Conservation (phyloP, 2,888 invertebrate genomes). For the Drosophila mettleri region DNA sequence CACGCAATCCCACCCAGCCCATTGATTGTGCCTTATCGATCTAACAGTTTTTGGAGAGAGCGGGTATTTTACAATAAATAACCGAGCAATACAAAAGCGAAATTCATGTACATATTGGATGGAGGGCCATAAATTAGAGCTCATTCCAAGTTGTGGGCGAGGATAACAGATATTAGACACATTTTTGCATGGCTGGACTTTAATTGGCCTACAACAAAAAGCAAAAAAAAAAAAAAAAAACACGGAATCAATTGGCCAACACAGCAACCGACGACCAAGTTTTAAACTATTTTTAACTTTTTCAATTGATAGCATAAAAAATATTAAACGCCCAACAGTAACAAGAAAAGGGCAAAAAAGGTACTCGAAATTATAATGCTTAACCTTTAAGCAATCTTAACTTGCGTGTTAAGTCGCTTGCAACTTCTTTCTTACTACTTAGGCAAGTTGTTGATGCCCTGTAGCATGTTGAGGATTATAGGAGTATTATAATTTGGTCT, state of each 20-base stretch:
- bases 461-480: slow-evolving; percentile 36
- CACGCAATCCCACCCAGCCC: background rate
- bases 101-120: slow-evolving; percentile 30
- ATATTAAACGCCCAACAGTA: slow-evolving; percentile 17
- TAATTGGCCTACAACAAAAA: slow-evolving; percentile 14
- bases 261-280: slow-evolving; percentile 33
- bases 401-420: slow-evolving; percentile 75
- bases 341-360: slow-evolving; percentile 41
- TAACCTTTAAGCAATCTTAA: slow-evolving; percentile 79
- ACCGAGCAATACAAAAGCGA: slow-evolving; percentile 46
- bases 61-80: slow-evolving; percentile 76
- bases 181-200: slow-evolving; percentile 58
- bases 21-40: slow-evolving; percentile 68
- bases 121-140: slow-evolving; percentile 59
- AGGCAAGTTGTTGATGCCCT: slow-evolving; percentile 64
- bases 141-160: slow-evolving; percentile 1
- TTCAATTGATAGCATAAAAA: slow-evolving; percentile 46
- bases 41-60: slow-evolving; percentile 66
- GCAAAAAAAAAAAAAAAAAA: slow-evolving; percentile 2
- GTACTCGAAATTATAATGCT: slow-evolving; percentile 76
- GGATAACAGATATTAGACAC: slow-evolving; percentile 58
- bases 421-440: slow-evolving; percentile 66
- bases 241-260: slow-evolving; percentile 60
- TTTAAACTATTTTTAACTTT: slow-evolving; percentile 75
- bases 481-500: slow-evolving; percentile 65